phyloP scores from a whole-genome alignment of 2,888 invertebrate genomes.

The Gnatocerus cornutus region DNA sequence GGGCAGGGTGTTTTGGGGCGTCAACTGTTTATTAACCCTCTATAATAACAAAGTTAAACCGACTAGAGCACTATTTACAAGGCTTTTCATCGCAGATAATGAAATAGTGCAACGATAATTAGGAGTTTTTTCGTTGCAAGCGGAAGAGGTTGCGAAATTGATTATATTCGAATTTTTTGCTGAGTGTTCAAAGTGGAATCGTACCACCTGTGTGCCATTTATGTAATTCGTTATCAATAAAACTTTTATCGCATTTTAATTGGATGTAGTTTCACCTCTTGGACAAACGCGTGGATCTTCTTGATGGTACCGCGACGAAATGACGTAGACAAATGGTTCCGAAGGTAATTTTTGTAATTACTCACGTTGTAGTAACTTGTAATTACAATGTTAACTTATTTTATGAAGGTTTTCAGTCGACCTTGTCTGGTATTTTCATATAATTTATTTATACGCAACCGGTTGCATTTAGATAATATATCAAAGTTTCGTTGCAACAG shows the following conservation, averaged over 20 bases:
- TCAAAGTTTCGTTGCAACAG: slow-evolving; percentile 2
- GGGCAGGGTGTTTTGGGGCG: slow-evolving; percentile 58
- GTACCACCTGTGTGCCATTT: neutral
- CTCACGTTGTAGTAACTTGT: slow-evolving; percentile 17
- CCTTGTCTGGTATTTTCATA: slow-evolving; percentile 49
- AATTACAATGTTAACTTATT: slow-evolving; percentile 41
- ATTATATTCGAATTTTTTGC: neutral
- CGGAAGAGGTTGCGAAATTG: neutral
- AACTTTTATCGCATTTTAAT: neutral
- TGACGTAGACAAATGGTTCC: slow-evolving; percentile 2
- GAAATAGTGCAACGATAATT: too few relatives aligned
- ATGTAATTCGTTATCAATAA: neutral
- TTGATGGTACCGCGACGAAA: neutral
- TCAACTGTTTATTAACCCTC: slow-evolving; percentile 43
- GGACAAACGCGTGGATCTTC: too few relatives aligned
- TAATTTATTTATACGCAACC: slow-evolving; percentile 24
- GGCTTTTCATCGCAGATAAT: slow-evolving; percentile 22
- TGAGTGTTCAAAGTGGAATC: neutral
- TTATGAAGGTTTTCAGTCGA: slow-evolving; percentile 44
- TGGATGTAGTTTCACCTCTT: neutral
- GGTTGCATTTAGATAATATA: slow-evolving; percentile 33
- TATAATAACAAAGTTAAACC: slow-evolving; percentile 46
- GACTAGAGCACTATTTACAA: slow-evolving; percentile 32
- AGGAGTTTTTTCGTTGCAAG: too few relatives aligned
- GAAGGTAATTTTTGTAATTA: neutral